Conservation (phyloP, 2,113 vertebrate genomes). For the Callorhinus ursinus region DNA sequence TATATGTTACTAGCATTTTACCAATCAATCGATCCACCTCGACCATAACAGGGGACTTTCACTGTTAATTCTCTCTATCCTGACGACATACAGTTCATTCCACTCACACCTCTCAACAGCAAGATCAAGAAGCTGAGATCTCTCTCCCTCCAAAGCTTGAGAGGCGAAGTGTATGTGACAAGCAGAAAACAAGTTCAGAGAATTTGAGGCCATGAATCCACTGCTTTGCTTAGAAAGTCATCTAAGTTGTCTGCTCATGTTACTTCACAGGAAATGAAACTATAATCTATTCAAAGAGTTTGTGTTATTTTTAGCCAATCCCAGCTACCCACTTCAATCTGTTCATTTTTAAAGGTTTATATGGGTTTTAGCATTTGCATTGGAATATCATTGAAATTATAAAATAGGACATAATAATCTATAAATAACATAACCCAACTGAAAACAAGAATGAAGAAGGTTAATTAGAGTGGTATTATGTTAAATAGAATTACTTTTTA, state of each 20-base stretch:
- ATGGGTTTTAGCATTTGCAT: slow-evolving; percentile 43
- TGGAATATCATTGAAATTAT: slow-evolving; percentile 31
- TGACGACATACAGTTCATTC: not conserved
- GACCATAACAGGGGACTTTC: not conserved
- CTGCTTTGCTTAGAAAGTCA: slow-evolving; percentile 19
- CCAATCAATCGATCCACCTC: not conserved
- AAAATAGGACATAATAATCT: slow-evolving; percentile 35
- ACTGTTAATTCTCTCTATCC: not conserved
- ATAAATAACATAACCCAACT: slow-evolving; percentile 41
- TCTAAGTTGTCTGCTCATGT: not conserved
- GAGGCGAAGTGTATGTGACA: not conserved
- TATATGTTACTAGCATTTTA: not conserved
- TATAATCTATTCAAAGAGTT: slow-evolving; percentile 50
- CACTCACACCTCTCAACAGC: not conserved
- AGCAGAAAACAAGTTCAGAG: not conserved
- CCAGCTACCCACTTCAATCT: slow-evolving; percentile 68
- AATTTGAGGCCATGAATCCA: not conserved
- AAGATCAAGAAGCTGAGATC: not conserved
- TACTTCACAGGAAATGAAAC: slow-evolving; percentile 41
- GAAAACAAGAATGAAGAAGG: slow-evolving; percentile 43
- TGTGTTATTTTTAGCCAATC: slow-evolving; percentile 57
- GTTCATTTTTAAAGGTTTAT: slow-evolving; percentile 55
- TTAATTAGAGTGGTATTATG: slow-evolving; percentile 22
- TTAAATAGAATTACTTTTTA: slow-evolving; percentile 19
- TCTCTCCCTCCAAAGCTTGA: not conserved